phyloP scores from a whole-genome alignment of 2,113 vertebrate genomes.

The Sarotherodon lohbergeri region DNA sequence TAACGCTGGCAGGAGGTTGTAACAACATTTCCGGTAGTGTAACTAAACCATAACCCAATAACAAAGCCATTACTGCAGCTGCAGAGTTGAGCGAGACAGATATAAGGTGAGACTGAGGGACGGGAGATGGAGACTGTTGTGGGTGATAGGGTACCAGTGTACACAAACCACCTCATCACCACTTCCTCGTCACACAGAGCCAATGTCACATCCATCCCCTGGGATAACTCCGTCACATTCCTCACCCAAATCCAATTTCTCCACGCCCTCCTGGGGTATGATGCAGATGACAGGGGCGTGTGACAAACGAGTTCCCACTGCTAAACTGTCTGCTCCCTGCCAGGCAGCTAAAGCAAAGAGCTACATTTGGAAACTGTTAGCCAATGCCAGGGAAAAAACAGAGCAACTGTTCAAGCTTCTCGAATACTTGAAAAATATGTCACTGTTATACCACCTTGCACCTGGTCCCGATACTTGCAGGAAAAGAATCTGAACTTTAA shows the following conservation, averaged over 20 bases:
- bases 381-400: not conserved
- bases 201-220: slow-evolving; percentile 60
- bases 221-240: slow-evolving; percentile 59
- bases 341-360: slow-evolving; percentile 49
- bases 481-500: not conserved
- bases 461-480: not conserved
- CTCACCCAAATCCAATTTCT: slow-evolving; percentile 70
- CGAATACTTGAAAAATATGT: not conserved
- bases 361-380: slow-evolving; percentile 37
- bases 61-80: slow-evolving; percentile 57
- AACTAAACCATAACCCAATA: slow-evolving; percentile 64
- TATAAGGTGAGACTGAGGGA: slow-evolving; percentile 11
- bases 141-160: slow-evolving; percentile 35
- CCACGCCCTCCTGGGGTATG: slow-evolving; percentile 57
- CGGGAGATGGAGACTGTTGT: slow-evolving; percentile 16
- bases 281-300: slow-evolving; percentile 52
- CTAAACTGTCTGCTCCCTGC: slow-evolving; percentile 57
- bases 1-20: slow-evolving; percentile 45
- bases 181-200: slow-evolving; percentile 51
- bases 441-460: not conserved
- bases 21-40: slow-evolving; percentile 55
- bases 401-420: not conserved
- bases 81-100: slow-evolving; percentile 38
- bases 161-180: slow-evolving; percentile 60
- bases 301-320: slow-evolving; percentile 61